Evolutionary conservation across 2,888 invertebrate species (phyloP), one percentile per base, ranked within the genome.

Genomic region (Lysandra coridon): DNA sequence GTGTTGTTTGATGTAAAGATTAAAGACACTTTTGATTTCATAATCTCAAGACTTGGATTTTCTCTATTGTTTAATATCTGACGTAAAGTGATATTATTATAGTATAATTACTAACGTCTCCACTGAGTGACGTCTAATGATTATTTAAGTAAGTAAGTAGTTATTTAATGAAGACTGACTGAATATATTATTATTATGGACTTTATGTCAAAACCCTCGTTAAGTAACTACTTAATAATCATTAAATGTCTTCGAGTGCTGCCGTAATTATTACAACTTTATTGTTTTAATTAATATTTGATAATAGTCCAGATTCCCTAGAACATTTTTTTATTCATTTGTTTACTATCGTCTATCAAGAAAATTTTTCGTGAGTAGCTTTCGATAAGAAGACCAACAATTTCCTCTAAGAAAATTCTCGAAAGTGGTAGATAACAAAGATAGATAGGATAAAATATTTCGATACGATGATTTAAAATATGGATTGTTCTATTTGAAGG

Each of bases 201-300:
- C 57, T 57, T 4, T 57, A 17, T 57, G 57, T 57, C 57, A 17
- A 57, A 57, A 17, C 4, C 17, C 3, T 57, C 57, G 57, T 57
- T 57, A 57, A 57, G 14, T 57, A 17, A 57, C 14, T 17, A 57
- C 57, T 57, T 57, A 17, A 57, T 4, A 57, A 57, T 57, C 57
- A 57, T 57, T 57, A 57, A 17, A 57, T 57, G 57, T 57, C 57
- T 57, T 4, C 17, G 12, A 17, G 57, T 57, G 57, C 57, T 57
- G 57, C 57, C 57, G 57, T 57, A 17, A 4, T 57, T 57, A 17
- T 17, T 57, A 40, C 79, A 78, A 79, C 78, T 78, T 78, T 78
- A 30, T 80, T 60, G 78, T 73, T 77, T 64, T 10, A 76, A 80
- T 78, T 80, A 64, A 78, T 78, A 76, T 64, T 77, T 73, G 33